Evolutionary conservation across 2,797 vertebrate species (phyloP).

Genomic region (Arnoldichthys spilopterus): DNA sequence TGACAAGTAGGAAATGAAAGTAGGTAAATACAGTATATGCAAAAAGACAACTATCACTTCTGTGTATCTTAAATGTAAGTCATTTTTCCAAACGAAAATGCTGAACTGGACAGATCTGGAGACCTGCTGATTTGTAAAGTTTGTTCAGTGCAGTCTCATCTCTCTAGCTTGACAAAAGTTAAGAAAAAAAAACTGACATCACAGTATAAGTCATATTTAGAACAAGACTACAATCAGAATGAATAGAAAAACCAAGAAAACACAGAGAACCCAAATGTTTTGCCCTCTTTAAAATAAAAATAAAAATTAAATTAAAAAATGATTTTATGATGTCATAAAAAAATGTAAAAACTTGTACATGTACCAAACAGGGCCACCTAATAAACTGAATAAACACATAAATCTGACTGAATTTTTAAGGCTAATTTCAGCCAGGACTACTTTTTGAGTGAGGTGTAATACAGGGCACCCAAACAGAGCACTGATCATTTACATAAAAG

Average conservation of each 20-base stretch:
- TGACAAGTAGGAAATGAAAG: slow-evolving; percentile 57
- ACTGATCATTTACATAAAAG: too few relatives aligned
- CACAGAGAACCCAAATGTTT: not conserved
- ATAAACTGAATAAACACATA: not conserved
- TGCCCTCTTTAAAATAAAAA: too few relatives aligned
- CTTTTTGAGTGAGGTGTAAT: not conserved
- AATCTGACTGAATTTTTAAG: too few relatives aligned
- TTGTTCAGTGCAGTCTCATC: slow-evolving; percentile 3
- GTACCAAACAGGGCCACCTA: too few relatives aligned
- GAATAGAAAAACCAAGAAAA: too few relatives aligned
- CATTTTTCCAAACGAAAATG: slow-evolving; percentile 21
- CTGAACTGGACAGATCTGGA: slow-evolving; percentile 22
- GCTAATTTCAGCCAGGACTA: not conserved
- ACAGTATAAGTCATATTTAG: not conserved
- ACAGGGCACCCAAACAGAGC: too few relatives aligned
- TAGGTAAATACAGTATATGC: slow-evolving; percentile 47
- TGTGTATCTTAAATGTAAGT: slow-evolving; percentile 47
- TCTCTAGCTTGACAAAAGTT: not conserved
- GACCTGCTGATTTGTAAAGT: not conserved
- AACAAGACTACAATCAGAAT: not conserved
- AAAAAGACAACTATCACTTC: slow-evolving; percentile 52
- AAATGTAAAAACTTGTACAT: too few relatives aligned
- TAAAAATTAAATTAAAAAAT: too few relatives aligned
- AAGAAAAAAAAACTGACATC: too few relatives aligned
- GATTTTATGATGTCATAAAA: too few relatives aligned